Base-by-base conservation (phyloP, 2,113 vertebrate genomes). In the Hylia prasina region DNA sequence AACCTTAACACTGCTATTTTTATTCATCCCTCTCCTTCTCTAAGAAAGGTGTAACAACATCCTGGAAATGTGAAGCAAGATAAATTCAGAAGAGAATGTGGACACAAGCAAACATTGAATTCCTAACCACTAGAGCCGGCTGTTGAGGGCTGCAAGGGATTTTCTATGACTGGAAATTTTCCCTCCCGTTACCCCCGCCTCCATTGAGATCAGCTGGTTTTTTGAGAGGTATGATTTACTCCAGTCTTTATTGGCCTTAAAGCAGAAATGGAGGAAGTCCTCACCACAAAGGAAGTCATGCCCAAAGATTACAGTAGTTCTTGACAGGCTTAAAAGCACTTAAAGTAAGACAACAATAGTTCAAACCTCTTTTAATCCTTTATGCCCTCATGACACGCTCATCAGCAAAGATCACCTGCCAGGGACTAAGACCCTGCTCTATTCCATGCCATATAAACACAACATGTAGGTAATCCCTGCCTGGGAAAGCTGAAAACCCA, bases 281-380 rank as follows among this genome's bases (percentile, higher is more conserved):
- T 92, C 0, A 0, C 37, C 71, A 92, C 86, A 92, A 86, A 90
- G 42, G 50, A 89, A 90, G 64, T 37, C 76, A 90, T 83, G 88
- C 42, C 72, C 54, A 69, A 92, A 82, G 85, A 96, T 83, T 92
- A 93, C 79, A 92, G 51, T 73, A 73, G 68, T 50, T 61, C 76
- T 90, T 95, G 71, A 87, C 47, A 75, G 65, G 69, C 61, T 96
- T 87, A 92, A 92, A 94, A 92, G 77, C 87, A 81, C 87, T 64
- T 87, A 48, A 92, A 78, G 56, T 57, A 78, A 18, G 48, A 66
- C 33, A 83, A 96, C 63, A 94, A 95, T 51, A 93, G 89, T n/a
- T 84, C 64, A 58, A 81, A 87, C 48, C 60, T 87, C 82, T 95
- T 92, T 89, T 78, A 91, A 93, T 90, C 79, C 82, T 90, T 83